Evolutionary conservation across 2,888 invertebrate species (phyloP).

Genomic region (Gymnoscelis rufifasciata): DNA sequence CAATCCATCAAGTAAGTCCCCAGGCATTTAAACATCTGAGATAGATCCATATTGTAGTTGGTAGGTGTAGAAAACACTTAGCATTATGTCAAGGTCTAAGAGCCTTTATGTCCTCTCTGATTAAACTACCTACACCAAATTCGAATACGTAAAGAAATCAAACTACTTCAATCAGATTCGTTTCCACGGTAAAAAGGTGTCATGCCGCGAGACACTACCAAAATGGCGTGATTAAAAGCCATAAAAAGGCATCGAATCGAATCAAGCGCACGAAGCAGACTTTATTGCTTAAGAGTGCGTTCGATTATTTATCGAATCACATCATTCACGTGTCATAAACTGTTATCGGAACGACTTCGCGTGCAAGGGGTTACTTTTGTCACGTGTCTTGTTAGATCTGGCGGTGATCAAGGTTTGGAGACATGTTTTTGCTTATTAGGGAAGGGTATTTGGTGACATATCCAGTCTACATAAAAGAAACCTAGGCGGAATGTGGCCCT

Average conservation of each 20-base stretch:
- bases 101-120: no score
- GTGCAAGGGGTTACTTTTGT: conserved; percentile 17
- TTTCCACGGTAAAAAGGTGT: neutral
- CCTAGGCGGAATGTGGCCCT: no score
- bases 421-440: neutral
- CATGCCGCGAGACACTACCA: conserved; percentile 3
- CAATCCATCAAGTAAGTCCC: no score
- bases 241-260: conserved; percentile 23
- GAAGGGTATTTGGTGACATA: no score
- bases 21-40: no score
- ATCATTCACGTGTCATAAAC: conserved; percentile 31
- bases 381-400: neutral
- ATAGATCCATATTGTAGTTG: no score
- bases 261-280: conserved; percentile 21
- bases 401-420: neutral
- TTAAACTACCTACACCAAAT: no score
- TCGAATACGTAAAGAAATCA: no score
- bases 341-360: conserved; percentile 28
- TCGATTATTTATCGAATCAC: conserved; percentile 29
- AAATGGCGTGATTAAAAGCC: conserved; percentile 18
- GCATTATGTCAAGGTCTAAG: no score
- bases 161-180: neutral
- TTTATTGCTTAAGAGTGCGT: conserved; percentile 25
- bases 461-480: no score
- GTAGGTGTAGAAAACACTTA: no score